phyloP scores from a whole-genome alignment of 2,113 vertebrate genomes.

The Apaloderma vittatum region DNA sequence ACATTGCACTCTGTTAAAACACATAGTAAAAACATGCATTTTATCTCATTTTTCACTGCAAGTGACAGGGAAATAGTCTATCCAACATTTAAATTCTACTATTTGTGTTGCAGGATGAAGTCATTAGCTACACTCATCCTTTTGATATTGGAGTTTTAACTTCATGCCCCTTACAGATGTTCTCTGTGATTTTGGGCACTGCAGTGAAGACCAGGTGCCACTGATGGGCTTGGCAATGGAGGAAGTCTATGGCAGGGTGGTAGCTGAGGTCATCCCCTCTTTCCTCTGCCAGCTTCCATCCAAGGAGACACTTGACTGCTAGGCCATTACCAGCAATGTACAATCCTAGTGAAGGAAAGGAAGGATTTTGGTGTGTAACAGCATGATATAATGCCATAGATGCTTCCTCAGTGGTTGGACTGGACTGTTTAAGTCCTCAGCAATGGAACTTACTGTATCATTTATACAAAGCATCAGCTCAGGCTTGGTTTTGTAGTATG shows the following conservation, averaged over 20 bases:
- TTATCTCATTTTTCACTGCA: neutral
- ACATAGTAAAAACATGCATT: neutral
- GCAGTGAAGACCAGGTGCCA: neutral
- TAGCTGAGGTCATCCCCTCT: neutral
- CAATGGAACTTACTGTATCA: neutral
- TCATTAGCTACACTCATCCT: neutral
- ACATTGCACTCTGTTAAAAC: neutral
- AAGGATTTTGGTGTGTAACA: neutral
- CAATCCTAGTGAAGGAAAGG: neutral
- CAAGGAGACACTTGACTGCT: neutral
- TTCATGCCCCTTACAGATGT: neutral
- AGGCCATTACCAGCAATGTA: neutral
- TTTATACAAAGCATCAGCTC: neutral
- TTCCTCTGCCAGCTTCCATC: neutral
- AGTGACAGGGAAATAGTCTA: neutral
- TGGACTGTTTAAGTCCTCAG: neutral
- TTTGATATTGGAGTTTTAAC: neutral
- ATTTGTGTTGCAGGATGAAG: neutral
- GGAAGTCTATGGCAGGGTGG: neutral
- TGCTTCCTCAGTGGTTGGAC: neutral
- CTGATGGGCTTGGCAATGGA: neutral
- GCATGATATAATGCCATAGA: neutral
- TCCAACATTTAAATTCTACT: neutral
- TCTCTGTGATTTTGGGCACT: neutral
- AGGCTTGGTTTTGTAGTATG: neutral